phyloP scores from a whole-genome alignment of 2,113 vertebrate species.

The Gopherus evgoodei region DNA sequence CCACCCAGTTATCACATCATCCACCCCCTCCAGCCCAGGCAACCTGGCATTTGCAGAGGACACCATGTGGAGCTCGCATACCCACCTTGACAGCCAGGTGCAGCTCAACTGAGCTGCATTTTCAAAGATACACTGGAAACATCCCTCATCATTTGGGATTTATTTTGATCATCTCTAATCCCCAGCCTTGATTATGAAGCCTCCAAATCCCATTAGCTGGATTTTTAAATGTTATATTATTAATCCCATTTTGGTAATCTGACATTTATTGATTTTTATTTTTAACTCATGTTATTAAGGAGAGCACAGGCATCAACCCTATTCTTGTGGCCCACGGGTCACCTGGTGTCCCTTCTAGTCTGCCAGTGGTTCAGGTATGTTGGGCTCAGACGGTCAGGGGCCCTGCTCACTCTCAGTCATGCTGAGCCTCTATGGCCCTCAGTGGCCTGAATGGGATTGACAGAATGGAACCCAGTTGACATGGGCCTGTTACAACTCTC shows the following conservation, averaged over 20 bases:
- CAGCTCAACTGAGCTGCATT: background rate
- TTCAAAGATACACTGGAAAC: conserved; percentile 44
- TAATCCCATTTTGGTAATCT: conserved; percentile 76
- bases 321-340: background rate
- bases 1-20: background rate
- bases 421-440: background rate
- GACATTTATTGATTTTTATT: conserved; percentile 75
- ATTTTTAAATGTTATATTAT: conserved; percentile 65
- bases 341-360: no score
- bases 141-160: conserved; percentile 69
- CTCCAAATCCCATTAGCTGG: conserved; percentile 77
- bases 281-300: conserved; percentile 67
- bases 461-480: background rate
- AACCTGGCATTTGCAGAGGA: background rate
- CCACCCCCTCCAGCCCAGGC: background rate
- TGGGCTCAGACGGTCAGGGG: background rate
- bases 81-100: no score
- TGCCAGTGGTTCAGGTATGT: background rate
- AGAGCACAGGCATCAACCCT: background rate
- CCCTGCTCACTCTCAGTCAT: no score
- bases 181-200: conserved; percentile 50
- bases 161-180: conserved; percentile 69
- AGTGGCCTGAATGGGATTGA: background rate
- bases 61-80: no score
- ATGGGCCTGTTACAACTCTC: background rate